These are phyloP conservation scores for Seriola quinqueradiata DNA, from an alignment of 2,113 vertebrate genomes.

Conservation along the genomic window DNA sequence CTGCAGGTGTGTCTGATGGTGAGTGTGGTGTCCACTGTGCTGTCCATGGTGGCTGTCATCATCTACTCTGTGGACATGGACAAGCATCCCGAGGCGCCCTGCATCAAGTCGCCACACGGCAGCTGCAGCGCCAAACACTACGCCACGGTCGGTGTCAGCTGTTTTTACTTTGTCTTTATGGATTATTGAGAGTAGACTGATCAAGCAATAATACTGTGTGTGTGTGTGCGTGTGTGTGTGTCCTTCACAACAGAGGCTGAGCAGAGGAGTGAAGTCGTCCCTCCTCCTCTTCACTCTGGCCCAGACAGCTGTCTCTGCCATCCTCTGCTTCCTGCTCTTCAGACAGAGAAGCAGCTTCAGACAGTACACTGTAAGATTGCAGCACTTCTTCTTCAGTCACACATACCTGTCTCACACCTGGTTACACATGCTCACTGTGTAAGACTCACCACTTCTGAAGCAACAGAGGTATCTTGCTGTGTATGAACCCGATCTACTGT, in stretches of 20 bases:
- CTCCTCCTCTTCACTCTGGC: conserved; percentile 76
- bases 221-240: conserved; percentile 12
- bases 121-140: conserved; percentile 19
- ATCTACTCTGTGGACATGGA: conserved; percentile 78
- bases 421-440: not conserved
- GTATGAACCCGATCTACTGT: no score
- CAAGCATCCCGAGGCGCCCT: conserved; percentile 36
- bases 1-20: conserved; percentile 61
- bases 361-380: conserved; percentile 74
- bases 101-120: accelerated
- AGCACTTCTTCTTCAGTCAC: not conserved
- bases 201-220: no score
- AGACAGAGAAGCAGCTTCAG: conserved; percentile 60
- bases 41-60: conserved; percentile 74
- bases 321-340: conserved; percentile 69
- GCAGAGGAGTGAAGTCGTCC: conserved; percentile 72
- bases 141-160: conserved; percentile 41
- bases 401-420: not conserved
- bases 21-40: conserved; percentile 45
- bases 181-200: no score
- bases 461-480: no score
- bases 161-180: no score
- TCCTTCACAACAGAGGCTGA: conserved; percentile 68
- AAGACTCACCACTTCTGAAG: no score
- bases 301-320: conserved; percentile 67